Evolutionary conservation across 2,113 vertebrate genomes (phyloP).

Genomic region (Elephantulus edwardii): DNA sequence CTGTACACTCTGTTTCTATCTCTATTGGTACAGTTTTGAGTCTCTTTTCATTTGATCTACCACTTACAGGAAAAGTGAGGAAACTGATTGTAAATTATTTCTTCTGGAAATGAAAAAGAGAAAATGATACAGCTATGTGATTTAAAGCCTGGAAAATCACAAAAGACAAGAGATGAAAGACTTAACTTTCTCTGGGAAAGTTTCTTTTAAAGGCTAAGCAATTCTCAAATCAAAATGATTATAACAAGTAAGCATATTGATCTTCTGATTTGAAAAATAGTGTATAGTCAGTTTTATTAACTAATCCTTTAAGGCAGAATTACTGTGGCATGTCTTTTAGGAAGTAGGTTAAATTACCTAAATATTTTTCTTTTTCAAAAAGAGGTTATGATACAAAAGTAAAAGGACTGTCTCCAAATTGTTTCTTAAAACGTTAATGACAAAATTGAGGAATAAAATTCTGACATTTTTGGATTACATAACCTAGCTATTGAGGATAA

Average conservation of each 20-base stretch:
- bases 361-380: conserved; percentile 41
- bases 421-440: not conserved
- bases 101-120: conserved; percentile 54
- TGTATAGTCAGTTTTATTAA: conserved; percentile 35
- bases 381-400: not conserved
- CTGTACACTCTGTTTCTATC: not conserved
- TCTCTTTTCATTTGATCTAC: conserved; percentile 22
- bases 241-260: conserved; percentile 43
- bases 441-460: conserved; percentile 33
- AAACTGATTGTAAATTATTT: conserved; percentile 65
- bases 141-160: conserved; percentile 56
- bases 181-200: conserved; percentile 44
- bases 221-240: conserved; percentile 61
- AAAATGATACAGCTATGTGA: conserved; percentile 25
- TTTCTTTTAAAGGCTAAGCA: conserved; percentile 53
- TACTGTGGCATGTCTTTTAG: conserved; percentile 40
- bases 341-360: conserved; percentile 26
- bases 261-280: conserved; percentile 55
- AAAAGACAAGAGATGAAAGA: conserved; percentile 61
- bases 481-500: not conserved
- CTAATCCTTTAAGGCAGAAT: conserved; percentile 54
- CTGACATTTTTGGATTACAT: not conserved
- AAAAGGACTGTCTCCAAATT: conserved; percentile 21
- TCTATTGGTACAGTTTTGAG: not conserved
- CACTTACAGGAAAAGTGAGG: conserved; percentile 1